Evolutionary conservation across 2,888 invertebrate genomes (phyloP).

Genomic region (Melanophora roralis): DNA sequence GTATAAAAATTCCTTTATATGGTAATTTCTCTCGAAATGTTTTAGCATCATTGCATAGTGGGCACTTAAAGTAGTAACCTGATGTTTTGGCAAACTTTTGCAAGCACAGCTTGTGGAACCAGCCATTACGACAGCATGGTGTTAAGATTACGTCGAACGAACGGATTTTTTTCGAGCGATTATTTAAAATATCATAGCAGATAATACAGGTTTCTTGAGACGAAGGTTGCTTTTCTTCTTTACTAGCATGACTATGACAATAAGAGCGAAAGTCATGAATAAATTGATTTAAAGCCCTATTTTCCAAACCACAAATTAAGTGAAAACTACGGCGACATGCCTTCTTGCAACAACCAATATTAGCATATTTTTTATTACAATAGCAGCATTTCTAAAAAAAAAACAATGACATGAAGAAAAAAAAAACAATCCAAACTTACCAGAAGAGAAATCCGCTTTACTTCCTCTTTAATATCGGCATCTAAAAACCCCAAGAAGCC

Average conservation of each 20-base stretch:
- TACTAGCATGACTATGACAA: slow-evolving; percentile 66
- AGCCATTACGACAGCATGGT: slow-evolving; percentile 86
- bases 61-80: slow-evolving; percentile 91
- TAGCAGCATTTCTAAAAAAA: slow-evolving; percentile 82
- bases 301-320: slow-evolving; percentile 84
- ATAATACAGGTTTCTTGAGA: slow-evolving; percentile 80
- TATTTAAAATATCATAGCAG: slow-evolving; percentile 80
- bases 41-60: slow-evolving; percentile 86
- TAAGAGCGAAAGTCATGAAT: slow-evolving; percentile 80
- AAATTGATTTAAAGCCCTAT: slow-evolving; percentile 82
- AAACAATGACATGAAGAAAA: neutral
- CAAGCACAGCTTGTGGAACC: slow-evolving; percentile 86
- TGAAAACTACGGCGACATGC: slow-evolving; percentile 85
- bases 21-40: slow-evolving; percentile 75
- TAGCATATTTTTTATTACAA: slow-evolving; percentile 83
- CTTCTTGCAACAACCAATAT: slow-evolving; percentile 83
- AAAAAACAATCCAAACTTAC: slow-evolving; percentile 78
- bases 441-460: slow-evolving; percentile 81
- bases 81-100: slow-evolving; percentile 85
- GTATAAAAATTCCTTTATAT: slow-evolving; percentile 86
- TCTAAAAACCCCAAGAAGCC: slow-evolving; percentile 86
- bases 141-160: slow-evolving; percentile 80
- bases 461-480: slow-evolving; percentile 83
- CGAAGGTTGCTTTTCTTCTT: slow-evolving; percentile 30
- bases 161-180: slow-evolving; percentile 70